Conservation (phyloP, 2,888 invertebrate genomes). For the Acanthosepion esculentum region DNA sequence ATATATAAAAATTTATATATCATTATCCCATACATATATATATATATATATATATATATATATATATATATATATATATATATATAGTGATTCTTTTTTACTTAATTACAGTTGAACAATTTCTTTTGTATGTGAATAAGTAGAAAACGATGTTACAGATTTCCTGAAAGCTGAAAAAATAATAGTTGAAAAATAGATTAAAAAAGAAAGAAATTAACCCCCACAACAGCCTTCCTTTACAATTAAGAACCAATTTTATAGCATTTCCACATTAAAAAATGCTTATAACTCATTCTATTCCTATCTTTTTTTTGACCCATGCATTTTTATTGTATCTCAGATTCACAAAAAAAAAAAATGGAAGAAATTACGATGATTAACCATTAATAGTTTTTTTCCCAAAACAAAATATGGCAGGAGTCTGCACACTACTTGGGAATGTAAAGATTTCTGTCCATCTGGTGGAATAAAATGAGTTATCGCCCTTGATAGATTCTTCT, state of each 20-base stretch:
- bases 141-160: background rate
- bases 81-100: background rate
- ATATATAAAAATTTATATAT: too few species aligned
- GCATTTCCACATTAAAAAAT: background rate
- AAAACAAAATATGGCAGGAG: too few species aligned
- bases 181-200: background rate
- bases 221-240: background rate
- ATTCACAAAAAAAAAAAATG: background rate
- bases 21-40: background rate
- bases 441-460: too few species aligned
- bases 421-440: too few species aligned
- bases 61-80: background rate
- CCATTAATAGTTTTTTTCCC: background rate
- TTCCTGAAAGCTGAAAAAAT: background rate
- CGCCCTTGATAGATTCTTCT: too few species aligned
- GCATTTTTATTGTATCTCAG: background rate
- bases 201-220: background rate
- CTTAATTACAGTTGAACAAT: background rate
- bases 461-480: too few species aligned
- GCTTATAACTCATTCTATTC: background rate
- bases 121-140: background rate
- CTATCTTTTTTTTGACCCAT: background rate
- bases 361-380: background rate
- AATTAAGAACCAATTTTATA: background rate
- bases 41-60: slow-evolving; percentile 25